Conservation (phyloP, 2,113 vertebrate genomes). For the Zosterops lateralis region DNA sequence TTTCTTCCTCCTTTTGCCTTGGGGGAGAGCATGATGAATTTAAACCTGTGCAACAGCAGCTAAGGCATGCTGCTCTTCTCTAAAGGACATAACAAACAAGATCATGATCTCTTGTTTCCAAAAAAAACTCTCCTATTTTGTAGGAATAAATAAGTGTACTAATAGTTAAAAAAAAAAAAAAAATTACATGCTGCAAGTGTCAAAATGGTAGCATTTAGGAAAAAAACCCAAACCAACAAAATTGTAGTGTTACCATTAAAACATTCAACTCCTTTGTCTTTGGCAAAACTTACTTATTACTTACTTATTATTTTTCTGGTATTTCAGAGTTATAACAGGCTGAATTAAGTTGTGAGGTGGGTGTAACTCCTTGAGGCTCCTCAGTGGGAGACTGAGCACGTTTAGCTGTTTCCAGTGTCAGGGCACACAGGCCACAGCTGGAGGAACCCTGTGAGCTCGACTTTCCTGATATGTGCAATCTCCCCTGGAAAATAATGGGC, state of each 20-base stretch:
- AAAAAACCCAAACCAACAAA: not conserved
- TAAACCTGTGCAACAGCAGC: not conserved
- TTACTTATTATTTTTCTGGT: not conserved
- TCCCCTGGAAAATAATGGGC: not conserved
- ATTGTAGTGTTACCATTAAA: not conserved
- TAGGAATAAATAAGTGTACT: not conserved
- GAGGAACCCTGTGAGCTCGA: not conserved
- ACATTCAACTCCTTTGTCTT: not conserved
- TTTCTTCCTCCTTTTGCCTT: not conserved
- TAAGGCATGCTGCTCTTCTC: not conserved
- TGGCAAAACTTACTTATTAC: no score
- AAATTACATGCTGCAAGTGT: not conserved
- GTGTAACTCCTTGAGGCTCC: not conserved
- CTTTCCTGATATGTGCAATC: not conserved
- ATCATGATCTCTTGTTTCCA: not conserved
- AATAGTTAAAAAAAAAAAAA: not conserved
- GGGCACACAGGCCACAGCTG: not conserved
- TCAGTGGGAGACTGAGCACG: fast-evolving
- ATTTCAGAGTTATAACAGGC: not conserved
- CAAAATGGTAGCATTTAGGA: not conserved
- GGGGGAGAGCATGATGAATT: not conserved
- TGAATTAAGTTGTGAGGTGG: not conserved
- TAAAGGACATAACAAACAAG: not conserved
- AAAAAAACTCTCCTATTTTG: not conserved
- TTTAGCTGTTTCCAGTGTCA: not conserved